Conservation (phyloP, 2,113 vertebrate species). For the Strigops habroptila region DNA sequence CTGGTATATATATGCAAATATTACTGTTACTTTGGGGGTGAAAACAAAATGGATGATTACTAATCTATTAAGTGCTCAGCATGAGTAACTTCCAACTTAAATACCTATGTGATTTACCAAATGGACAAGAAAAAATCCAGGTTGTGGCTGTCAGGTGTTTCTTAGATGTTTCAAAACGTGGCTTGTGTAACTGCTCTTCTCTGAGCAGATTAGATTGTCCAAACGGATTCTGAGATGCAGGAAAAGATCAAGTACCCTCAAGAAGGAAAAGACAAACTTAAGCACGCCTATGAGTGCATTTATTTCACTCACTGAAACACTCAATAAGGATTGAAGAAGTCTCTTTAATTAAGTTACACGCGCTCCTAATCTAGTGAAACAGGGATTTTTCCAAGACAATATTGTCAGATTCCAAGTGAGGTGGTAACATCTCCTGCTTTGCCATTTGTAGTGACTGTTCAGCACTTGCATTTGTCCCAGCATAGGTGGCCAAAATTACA, state of each 20-base stretch:
- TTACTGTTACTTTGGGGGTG: not conserved
- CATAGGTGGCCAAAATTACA: not conserved
- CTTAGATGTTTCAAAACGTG: not conserved
- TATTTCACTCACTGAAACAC: slow-evolving; percentile 20
- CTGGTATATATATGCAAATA: not conserved
- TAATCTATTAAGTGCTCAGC: not conserved
- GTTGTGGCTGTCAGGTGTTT: not conserved
- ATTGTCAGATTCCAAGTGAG: not conserved
- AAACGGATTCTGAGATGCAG: not conserved
- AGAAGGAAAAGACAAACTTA: not conserved
- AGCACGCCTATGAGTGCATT: not conserved
- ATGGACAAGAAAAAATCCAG: not conserved
- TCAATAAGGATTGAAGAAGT: slow-evolving; percentile 4
- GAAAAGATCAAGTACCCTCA: not conserved
- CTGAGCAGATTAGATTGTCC: not conserved
- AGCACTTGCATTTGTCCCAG: not conserved
- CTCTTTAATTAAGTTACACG: slow-evolving; percentile 22
- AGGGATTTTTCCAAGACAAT: not conserved
- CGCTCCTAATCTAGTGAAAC: not conserved
- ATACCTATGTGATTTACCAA: not conserved
- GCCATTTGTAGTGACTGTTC: not conserved
- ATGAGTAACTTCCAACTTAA: not conserved
- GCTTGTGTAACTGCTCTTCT: not conserved
- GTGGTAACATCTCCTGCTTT: not conserved
- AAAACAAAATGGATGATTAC: not conserved